Conservation (phyloP, 2,113 vertebrate genomes). For the Chauna torquata region DNA sequence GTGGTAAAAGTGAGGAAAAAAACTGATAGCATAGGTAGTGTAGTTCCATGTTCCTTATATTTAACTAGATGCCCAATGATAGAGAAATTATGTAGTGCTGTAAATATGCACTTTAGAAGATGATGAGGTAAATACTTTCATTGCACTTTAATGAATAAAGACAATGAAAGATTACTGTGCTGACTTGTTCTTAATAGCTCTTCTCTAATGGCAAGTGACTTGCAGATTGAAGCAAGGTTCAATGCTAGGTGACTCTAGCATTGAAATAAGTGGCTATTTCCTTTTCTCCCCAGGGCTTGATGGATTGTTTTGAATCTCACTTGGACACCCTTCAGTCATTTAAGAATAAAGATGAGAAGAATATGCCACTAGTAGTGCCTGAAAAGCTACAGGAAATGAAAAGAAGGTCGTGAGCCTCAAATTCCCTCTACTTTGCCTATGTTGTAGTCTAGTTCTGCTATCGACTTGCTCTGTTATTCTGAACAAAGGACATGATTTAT, state of each 20-base stretch:
- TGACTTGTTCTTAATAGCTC: not conserved
- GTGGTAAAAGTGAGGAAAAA: not conserved
- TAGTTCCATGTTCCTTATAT: not conserved
- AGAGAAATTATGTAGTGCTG: not conserved
- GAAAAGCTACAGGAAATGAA: conserved; percentile 92
- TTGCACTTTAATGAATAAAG: not conserved
- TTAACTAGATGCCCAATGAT: not conserved
- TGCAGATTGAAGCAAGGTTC: not conserved
- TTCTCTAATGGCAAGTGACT: not conserved
- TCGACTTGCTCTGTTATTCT: not conserved
- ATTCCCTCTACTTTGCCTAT: not conserved
- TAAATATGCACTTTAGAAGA: not conserved
- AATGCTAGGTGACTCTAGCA: not conserved
- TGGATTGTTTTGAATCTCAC: conserved; percentile 82
- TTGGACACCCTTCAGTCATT: conserved; percentile 82
- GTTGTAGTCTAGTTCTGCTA: not conserved
- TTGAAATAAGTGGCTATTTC: not conserved
- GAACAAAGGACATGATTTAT: not conserved
- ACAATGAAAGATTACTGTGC: not conserved
- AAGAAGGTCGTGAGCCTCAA: conserved; percentile 80
- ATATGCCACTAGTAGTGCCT: conserved; percentile 80
- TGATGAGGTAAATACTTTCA: not conserved
- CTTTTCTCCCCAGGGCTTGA: conserved; percentile 78
- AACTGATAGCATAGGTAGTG: not conserved
- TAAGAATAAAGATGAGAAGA: conserved; percentile 83